Evolutionary conservation across 1,140 invertebrate species (phyloP).

Genomic region (Drosophila bocki): DNA sequence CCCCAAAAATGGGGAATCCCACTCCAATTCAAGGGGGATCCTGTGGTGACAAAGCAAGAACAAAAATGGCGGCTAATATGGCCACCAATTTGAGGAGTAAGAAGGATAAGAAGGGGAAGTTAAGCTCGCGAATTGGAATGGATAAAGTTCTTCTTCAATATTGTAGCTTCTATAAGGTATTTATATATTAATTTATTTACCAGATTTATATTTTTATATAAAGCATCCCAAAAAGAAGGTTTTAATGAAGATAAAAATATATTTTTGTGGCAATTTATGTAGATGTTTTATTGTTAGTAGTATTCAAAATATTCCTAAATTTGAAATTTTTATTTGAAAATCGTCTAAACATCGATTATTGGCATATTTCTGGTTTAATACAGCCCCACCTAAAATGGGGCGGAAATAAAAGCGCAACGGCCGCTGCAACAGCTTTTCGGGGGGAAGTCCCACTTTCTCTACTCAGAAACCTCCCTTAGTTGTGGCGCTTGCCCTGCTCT

Average conservation of each 20-base stretch:
- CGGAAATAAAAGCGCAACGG: conserved; percentile 80
- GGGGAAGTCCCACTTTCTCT: conserved; percentile 2
- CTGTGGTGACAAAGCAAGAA: conserved; percentile 72
- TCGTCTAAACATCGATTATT: not conserved
- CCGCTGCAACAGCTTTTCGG: conserved; percentile 53
- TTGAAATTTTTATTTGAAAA: no score
- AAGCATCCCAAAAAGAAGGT: not conserved
- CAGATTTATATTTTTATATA: not conserved
- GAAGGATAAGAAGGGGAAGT: not conserved
- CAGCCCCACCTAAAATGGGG: conserved; percentile 18
- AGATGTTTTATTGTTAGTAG: no score
- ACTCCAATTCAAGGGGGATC: conserved; percentile 15
- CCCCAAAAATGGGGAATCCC: conserved; percentile 26
- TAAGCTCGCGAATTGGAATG: not conserved
- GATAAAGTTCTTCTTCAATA: not conserved
- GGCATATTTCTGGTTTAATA: not conserved
- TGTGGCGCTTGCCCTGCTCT: conserved; percentile 54
- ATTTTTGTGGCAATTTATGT: not conserved
- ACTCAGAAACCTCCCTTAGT: conserved; percentile 50
- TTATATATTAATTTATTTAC: not conserved
- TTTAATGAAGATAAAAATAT: not conserved
- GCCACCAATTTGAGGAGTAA: conserved; percentile 28
- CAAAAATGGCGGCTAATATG: conserved; percentile 78
- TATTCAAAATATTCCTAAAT: no score
- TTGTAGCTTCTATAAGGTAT: not conserved